phyloP scores from a whole-genome alignment of 2,888 invertebrate genomes.

The Drosophila colorata region DNA sequence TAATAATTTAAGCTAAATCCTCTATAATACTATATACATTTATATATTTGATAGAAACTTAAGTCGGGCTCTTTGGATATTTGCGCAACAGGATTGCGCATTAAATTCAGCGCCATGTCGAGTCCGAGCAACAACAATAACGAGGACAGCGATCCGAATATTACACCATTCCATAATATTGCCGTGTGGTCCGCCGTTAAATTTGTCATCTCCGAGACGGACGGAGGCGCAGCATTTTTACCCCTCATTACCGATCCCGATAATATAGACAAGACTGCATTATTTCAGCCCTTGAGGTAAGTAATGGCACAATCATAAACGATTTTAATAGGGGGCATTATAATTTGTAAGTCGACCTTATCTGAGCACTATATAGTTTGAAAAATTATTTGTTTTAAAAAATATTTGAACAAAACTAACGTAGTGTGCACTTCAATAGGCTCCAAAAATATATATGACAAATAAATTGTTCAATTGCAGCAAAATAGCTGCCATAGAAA shows the following conservation, averaged over 20 bases:
- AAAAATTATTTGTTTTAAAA: too few species aligned
- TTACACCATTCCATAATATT: slow-evolving; percentile 95
- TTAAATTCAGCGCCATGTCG: slow-evolving; percentile 86
- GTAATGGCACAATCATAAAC: neutral
- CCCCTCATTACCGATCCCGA: slow-evolving; percentile 94
- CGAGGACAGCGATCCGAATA: slow-evolving; percentile 80
- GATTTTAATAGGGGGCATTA: too few species aligned
- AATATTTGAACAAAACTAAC: too few species aligned
- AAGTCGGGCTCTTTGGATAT: slow-evolving; percentile 84
- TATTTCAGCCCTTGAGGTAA: slow-evolving; percentile 87
- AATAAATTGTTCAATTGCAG: too few species aligned
- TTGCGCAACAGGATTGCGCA: slow-evolving; percentile 88
- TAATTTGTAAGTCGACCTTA: too few species aligned
- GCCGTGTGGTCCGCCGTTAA: slow-evolving; percentile 97
- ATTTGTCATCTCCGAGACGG: slow-evolving; percentile 89
- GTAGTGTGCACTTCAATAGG: too few species aligned
- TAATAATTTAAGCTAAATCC: neutral
- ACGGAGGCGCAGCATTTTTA: slow-evolving; percentile 90
- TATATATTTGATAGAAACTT: slow-evolving; percentile 70
- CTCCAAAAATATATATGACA: too few species aligned
- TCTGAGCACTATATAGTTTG: too few species aligned
- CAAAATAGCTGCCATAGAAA: too few species aligned
- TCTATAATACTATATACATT: neutral
- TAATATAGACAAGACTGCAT: slow-evolving; percentile 90
- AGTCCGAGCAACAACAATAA: slow-evolving; percentile 53